Evolutionary conservation across 2,113 vertebrate species (phyloP).

Genomic region (Cyphomyrus discorhynchus): DNA sequence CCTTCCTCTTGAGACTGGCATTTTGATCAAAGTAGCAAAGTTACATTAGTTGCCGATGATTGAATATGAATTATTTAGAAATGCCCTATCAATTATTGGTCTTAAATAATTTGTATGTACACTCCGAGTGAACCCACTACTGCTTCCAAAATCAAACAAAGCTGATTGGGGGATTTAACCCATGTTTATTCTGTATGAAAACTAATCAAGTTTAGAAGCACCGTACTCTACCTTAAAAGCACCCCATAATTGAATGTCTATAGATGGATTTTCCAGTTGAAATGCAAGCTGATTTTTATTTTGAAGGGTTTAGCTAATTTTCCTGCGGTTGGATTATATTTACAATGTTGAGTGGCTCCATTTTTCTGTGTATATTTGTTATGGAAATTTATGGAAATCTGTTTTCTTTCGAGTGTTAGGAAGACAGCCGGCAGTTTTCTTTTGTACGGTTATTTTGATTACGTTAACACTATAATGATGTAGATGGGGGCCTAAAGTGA

Average conservation of each 20-base stretch:
- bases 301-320: constrained; percentile 2
- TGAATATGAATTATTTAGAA: neutral
- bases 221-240: constrained; percentile 14
- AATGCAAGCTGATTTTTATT: neutral
- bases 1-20: neutral
- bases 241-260: constrained; percentile 6
- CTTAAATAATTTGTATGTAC: constrained; percentile 17
- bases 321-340: constrained; percentile 15
- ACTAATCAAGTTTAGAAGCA: constrained; percentile 13
- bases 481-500: neutral
- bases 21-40: neutral
- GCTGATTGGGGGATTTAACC: constrained; percentile 24
- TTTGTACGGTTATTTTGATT: constrained; percentile 14
- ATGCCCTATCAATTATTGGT: neutral
- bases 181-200: constrained; percentile 24
- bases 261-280: constrained; percentile 8
- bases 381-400: constrained; percentile 25
- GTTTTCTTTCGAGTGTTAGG: constrained; percentile 5
- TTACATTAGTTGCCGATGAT: neutral
- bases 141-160: constrained; percentile 16
- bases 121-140: constrained; percentile 24
- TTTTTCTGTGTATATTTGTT: constrained; percentile 12
- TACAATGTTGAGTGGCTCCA: constrained; percentile 6
- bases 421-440: constrained; percentile 9
- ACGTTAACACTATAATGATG: neutral